Evolutionary conservation across 2,797 vertebrate genomes (phyloP).

Genomic region (Sarcophilus harrisii): DNA sequence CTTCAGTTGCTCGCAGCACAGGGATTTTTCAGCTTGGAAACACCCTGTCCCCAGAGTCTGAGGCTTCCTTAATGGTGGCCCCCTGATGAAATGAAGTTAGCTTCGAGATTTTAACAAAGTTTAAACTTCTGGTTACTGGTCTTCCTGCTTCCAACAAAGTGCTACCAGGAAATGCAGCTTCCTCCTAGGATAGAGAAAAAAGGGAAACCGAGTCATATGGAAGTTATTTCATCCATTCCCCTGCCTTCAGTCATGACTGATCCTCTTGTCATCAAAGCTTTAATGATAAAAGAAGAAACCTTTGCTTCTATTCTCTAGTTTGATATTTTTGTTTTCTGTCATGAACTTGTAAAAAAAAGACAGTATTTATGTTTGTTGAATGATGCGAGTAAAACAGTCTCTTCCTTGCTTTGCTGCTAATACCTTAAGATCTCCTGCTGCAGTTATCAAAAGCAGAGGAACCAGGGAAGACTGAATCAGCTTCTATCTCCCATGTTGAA

Average conservation of each 20-base stretch:
- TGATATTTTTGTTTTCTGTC: not conserved
- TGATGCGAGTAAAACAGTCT: not conserved
- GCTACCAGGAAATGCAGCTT: constrained; percentile 28
- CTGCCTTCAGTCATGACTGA: not conserved
- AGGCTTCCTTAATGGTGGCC: constrained; percentile 44
- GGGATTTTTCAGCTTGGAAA: constrained; percentile 5
- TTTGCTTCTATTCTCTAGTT: constrained; percentile 9
- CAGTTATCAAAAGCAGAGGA: not conserved
- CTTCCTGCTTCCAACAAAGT: not conserved
- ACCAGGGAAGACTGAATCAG: not conserved
- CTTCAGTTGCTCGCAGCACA: constrained; percentile 35
- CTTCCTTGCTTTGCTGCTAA: not conserved
- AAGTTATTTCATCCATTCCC: not conserved
- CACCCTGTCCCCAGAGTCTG: not conserved
- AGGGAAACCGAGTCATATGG: constrained; percentile 14
- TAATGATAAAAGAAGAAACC: constrained; percentile 14
- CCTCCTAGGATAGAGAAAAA: constrained; percentile 38
- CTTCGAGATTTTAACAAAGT: constrained; percentile 63
- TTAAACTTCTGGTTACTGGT: not conserved
- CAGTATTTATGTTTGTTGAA: not conserved
- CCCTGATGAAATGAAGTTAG: constrained; percentile 38
- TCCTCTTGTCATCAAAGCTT: not conserved
- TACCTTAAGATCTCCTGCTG: not conserved
- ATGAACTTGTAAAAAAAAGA: not conserved
- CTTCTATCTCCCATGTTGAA: not conserved